These are phyloP conservation scores for Acanthiza pusilla DNA, from an alignment of 2,797 vertebrate genomes.

Conservation along the genomic window DNA sequence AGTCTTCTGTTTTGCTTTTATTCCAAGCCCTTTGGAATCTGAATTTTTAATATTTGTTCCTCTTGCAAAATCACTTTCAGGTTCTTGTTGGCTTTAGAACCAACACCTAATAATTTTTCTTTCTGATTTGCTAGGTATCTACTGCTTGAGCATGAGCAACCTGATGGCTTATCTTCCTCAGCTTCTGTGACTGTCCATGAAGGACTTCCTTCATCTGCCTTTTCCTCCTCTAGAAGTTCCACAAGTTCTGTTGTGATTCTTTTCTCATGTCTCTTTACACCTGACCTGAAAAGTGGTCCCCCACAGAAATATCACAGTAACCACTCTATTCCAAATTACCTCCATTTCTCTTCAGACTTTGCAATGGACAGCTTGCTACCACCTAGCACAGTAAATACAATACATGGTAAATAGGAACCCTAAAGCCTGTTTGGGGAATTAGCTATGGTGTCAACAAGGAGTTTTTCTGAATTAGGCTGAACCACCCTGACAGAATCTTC, in stretches of 20 bases:
- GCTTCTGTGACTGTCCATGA: background rate
- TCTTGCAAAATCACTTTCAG: background rate
- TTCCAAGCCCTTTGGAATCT: background rate
- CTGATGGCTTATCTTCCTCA: background rate
- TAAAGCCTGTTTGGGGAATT: background rate
- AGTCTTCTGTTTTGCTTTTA: background rate
- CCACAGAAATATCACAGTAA: background rate
- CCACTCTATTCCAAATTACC: background rate
- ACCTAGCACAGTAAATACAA: background rate
- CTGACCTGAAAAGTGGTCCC: background rate
- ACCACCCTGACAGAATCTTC: background rate
- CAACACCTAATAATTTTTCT: background rate
- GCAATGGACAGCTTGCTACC: background rate
- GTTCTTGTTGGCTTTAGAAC: background rate
- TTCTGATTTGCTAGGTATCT: background rate
- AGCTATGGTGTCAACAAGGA: background rate
- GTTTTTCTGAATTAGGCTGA: background rate
- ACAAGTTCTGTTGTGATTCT: background rate
- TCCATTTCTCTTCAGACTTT: background rate
- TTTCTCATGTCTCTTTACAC: background rate
- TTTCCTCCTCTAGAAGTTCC: background rate
- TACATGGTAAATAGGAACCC: background rate
- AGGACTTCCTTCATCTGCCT: background rate
- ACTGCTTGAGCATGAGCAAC: background rate
- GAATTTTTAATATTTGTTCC: background rate